phyloP scores from a whole-genome alignment of 2,797 vertebrate genomes.

The Lophius americanus region DNA sequence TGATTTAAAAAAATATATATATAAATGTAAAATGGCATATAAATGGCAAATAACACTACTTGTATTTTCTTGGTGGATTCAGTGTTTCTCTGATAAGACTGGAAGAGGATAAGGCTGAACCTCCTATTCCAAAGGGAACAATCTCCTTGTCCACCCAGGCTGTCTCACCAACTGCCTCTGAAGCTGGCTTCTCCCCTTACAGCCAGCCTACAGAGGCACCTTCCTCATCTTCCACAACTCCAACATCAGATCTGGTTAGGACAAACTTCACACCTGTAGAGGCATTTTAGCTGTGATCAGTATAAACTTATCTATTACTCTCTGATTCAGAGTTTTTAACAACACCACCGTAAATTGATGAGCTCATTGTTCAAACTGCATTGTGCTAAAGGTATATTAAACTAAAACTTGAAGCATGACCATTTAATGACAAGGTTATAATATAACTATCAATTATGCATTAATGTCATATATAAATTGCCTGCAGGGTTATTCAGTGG shows the following conservation, averaged over 20 bases:
- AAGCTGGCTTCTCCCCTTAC: slow-evolving; percentile 25
- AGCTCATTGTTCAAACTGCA: not conserved
- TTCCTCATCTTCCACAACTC: slow-evolving; percentile 15
- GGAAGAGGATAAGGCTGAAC: slow-evolving; percentile 49
- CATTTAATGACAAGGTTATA: not conserved
- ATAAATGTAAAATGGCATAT: not conserved
- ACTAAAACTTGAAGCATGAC: not conserved
- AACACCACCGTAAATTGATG: not conserved
- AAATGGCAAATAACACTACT: not conserved
- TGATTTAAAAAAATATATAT: not conserved
- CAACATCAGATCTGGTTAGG: slow-evolving; percentile 63
- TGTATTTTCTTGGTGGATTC: slow-evolving; percentile 4
- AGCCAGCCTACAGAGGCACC: slow-evolving; percentile 36
- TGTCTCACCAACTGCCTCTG: slow-evolving; percentile 26
- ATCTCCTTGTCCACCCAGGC: not conserved
- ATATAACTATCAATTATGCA: not conserved
- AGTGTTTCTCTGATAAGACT: slow-evolving; percentile 53
- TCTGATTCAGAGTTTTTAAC: not conserved
- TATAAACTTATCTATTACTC: not conserved
- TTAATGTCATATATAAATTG: too few relatives aligned
- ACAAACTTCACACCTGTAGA: not conserved
- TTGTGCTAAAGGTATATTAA: not conserved
- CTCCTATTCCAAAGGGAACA: slow-evolving; percentile 15
- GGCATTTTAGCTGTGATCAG: not conserved
- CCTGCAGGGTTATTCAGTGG: not conserved